Base-by-base conservation (phyloP, 2,888 invertebrate species). In the Epirrhoe alternata region DNA sequence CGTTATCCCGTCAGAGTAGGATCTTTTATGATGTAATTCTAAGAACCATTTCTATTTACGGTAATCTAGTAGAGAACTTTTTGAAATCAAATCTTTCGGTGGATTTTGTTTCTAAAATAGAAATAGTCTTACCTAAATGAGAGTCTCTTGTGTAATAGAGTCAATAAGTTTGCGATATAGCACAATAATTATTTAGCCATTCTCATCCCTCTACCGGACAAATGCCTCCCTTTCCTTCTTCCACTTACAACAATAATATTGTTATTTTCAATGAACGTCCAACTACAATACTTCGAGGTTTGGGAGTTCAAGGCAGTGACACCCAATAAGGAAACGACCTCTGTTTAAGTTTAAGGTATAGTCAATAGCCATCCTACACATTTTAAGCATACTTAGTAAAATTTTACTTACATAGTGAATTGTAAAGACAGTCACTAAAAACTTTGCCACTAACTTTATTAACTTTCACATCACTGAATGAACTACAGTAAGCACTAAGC, bases 1-100 rank as follows among this genome's bases (percentile, higher is more conserved):
- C 91, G 90, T 90, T 88, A 88, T 74, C 79, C 77, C 77, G 80
- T 77, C 79, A 30, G 62, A 78, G 78, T 76, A 75, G 74, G 80
- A 80, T 85, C 86, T 85, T 87, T 87, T 82, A 78, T 84, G 78
- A 73, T 55, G 65, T 62, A 69, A 68, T 73, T 68, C 73, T 64
- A 63, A 56, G 68, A 73, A 69, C 65, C 60, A 66, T 66, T 70
- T 65, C 65, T 70, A 71, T 70, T 64, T 64, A 67, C 63, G 50
- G 54, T 53, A 17, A 57, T 52, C 50, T 8, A 66, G 38, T 31
- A 58, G 49, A 42, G 10, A 42, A 42, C 31, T 16, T 16, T 59
- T 49, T 31, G 62, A 63, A 70, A 52, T 14, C 17, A 52, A 42
- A 30, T n/a, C 16, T 14, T 7, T 17, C 24, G 45, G 6, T 55